phyloP scores from a whole-genome alignment of 2,113 vertebrate genomes.

The Cheirogaleus medius region DNA sequence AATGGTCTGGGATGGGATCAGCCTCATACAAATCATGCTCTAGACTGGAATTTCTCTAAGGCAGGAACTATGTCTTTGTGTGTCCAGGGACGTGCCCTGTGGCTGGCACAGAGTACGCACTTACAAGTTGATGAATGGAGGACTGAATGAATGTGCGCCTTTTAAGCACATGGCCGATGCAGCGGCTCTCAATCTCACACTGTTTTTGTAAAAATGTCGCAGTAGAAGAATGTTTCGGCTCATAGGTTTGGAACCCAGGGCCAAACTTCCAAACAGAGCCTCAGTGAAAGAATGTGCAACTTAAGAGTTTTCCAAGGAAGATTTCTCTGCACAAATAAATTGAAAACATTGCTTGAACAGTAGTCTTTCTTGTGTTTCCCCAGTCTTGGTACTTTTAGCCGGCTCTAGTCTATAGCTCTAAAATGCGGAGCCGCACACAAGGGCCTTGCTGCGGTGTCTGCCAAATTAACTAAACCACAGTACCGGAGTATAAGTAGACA shows the following conservation, averaged over 20 bases:
- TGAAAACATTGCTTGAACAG: background rate
- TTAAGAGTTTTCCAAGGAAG: background rate
- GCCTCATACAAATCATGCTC: background rate
- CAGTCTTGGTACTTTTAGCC: background rate
- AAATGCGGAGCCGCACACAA: background rate
- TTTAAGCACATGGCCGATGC: background rate
- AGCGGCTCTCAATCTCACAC: too few relatives aligned
- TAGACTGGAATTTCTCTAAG: background rate
- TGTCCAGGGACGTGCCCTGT: background rate
- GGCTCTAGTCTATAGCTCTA: background rate
- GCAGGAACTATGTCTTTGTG: background rate
- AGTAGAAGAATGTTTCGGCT: background rate
- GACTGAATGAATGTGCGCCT: fast-evolving
- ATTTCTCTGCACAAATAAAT: background rate
- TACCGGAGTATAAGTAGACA: background rate
- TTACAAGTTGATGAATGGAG: background rate
- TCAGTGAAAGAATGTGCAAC: background rate
- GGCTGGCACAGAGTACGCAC: background rate
- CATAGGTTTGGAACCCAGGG: background rate
- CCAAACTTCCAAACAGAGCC: background rate
- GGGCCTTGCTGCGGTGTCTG: background rate
- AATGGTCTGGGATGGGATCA: background rate
- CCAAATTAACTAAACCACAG: background rate
- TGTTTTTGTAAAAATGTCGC: background rate
- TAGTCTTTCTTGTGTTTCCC: background rate